These are phyloP conservation scores for Leptothorax acervorum DNA, from an alignment of 2,888 invertebrate genomes.

Conservation along the genomic window DNA sequence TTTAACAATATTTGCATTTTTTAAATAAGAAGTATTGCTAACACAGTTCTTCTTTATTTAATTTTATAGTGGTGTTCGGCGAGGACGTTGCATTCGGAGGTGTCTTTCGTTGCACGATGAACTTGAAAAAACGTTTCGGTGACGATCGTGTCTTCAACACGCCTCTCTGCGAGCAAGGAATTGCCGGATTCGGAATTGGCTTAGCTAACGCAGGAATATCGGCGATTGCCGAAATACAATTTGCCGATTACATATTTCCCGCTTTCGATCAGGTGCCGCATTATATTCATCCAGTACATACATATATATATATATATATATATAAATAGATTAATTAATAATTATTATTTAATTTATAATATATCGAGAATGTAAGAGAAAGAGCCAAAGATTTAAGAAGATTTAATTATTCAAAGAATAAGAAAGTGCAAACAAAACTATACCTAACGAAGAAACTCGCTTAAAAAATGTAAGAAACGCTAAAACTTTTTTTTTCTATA, in stretches of 20 bases:
- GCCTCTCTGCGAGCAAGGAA: slow-evolving; percentile 98
- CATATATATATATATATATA: background rate
- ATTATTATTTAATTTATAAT: background rate
- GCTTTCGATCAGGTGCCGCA: slow-evolving; percentile 97
- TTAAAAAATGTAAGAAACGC: background rate
- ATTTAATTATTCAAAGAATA: background rate
- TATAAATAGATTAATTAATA: background rate
- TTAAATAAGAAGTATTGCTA: background rate
- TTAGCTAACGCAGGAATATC: slow-evolving; percentile 96
- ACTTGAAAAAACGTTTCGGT: slow-evolving; percentile 97
- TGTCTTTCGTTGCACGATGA: slow-evolving; percentile 98
- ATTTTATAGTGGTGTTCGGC: slow-evolving; percentile 92
- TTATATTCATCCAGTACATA: background rate
- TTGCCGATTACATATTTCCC: slow-evolving; percentile 99
- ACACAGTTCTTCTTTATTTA: background rate
- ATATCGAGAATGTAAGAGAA: background rate
- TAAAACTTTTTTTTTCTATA: background rate
- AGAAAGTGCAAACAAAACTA: background rate
- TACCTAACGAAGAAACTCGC: background rate
- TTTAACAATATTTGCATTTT: background rate
- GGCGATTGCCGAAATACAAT: slow-evolving; percentile 99
- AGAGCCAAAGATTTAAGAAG: background rate
- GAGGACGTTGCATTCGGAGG: slow-evolving; percentile 99
- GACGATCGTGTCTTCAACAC: slow-evolving; percentile 98
- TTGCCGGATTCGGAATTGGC: slow-evolving; percentile 98